A percentile compares a stretch with the other conserved stretches of the same genome.
Evolutionary conservation across 2,797 vertebrate genomes (phyloP).

Genomic region (Nannoperca australis): DNA sequence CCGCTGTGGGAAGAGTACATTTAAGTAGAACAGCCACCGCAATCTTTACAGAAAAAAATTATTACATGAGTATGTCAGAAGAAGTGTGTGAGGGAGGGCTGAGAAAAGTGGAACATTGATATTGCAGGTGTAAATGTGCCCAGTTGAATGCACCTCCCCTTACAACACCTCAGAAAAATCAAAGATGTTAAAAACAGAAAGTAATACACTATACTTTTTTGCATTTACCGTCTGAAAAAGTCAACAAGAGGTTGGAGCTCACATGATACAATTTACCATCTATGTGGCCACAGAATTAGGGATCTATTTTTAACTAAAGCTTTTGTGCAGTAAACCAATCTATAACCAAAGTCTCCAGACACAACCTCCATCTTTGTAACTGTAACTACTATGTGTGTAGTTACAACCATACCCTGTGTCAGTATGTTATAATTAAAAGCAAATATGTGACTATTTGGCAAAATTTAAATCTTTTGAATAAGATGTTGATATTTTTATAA

Average conservation of each 20-base stretch:
- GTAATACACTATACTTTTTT: not conserved
- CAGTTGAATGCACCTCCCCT: not conserved
- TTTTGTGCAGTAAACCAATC: not conserved
- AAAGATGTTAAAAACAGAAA: not conserved
- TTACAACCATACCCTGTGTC: not conserved
- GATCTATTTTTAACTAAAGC: slow-evolving; percentile 5
- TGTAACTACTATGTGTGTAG: not conserved
- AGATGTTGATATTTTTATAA: not conserved
- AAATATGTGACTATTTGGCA: not conserved
- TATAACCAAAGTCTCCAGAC: not conserved
- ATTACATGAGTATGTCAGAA: not conserved
- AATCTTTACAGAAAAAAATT: not conserved
- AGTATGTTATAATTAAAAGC: not conserved
- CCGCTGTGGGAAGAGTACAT: not conserved
- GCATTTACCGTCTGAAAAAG: not conserved
- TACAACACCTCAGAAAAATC: not conserved
- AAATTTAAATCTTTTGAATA: not conserved
- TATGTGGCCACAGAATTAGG: not conserved
- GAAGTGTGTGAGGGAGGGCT: not conserved
- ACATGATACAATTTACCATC: not conserved
- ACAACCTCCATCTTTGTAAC: not conserved
- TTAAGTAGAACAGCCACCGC: not conserved
- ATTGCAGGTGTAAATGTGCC: not conserved
- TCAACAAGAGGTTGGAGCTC: not conserved
- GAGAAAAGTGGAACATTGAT: not conserved